Conservation (phyloP, 2,113 vertebrate genomes). For the Anthoscopus minutus region DNA sequence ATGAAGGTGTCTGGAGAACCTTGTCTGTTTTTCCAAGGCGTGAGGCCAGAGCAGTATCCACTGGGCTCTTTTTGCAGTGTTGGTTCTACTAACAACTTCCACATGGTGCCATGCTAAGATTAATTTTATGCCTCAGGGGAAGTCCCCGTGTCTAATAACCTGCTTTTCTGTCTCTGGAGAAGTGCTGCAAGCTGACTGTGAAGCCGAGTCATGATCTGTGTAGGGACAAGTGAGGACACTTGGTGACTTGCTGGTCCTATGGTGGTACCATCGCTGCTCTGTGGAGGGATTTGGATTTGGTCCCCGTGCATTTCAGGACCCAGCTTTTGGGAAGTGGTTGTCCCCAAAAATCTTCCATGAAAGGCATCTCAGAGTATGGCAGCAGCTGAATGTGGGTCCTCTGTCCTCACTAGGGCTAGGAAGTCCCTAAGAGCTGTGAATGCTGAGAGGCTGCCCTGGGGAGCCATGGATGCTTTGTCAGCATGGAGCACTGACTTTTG, state of each 20-base stretch:
- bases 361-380: background rate
- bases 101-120: background rate
- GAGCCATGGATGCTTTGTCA: background rate
- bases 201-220: background rate
- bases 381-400: background rate
- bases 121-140: background rate
- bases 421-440: background rate
- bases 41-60: background rate
- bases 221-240: background rate
- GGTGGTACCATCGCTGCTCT: background rate
- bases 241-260: background rate
- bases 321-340: background rate
- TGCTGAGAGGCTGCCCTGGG: background rate
- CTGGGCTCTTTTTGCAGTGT: background rate
- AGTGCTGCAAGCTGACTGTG: background rate
- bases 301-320: background rate
- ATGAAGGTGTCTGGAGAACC: background rate
- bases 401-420: rapidly evolving
- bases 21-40: background rate
- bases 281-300: background rate
- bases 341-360: background rate
- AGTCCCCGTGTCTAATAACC: background rate
- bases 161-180: background rate
- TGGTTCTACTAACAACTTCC: background rate
- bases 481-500: background rate